These are phyloP conservation scores for Eulithis testata DNA, from an alignment of 2,888 invertebrate genomes.

Conservation along the genomic window DNA sequence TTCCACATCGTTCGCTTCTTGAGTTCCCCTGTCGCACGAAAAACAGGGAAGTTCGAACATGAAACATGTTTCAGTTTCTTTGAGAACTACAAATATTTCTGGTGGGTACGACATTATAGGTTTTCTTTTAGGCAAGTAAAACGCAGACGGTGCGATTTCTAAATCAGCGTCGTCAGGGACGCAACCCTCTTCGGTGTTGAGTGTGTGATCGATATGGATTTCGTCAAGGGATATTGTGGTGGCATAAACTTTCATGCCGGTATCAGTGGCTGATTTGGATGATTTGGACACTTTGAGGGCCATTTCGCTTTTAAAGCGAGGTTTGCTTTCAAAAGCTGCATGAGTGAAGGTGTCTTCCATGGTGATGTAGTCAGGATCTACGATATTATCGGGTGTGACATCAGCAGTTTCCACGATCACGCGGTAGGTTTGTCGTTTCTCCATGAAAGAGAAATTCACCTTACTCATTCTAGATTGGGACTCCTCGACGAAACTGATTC, in stretches of 20 bases:
- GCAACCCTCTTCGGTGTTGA: constrained; percentile 70
- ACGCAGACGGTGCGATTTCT: constrained; percentile 72
- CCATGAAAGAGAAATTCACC: constrained; percentile 56
- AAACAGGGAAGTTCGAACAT: constrained; percentile 87
- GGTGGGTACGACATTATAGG: constrained; percentile 76
- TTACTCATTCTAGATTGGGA: constrained; percentile 48
- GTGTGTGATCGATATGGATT: constrained; percentile 79
- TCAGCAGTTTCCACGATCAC: constrained; percentile 59
- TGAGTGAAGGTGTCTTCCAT: constrained; percentile 67
- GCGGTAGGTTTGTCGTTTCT: constrained; percentile 57
- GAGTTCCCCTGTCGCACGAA: constrained; percentile 85
- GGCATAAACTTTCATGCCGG: constrained; percentile 71
- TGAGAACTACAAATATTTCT: constrained; percentile 85
- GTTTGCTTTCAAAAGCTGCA: constrained; percentile 67
- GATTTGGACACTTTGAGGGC: constrained; percentile 52
- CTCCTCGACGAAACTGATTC: constrained; percentile 44
- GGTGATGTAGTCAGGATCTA: constrained; percentile 57
- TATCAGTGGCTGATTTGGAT: constrained; percentile 48
- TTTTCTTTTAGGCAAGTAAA: constrained; percentile 64
- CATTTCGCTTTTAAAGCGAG: constrained; percentile 56
- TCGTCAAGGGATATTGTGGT: constrained; percentile 81
- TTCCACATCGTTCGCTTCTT: constrained; percentile 84
- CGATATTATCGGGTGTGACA: constrained; percentile 68
- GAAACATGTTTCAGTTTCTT: constrained; percentile 87
- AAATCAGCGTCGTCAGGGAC: constrained; percentile 54